Base-by-base conservation (phyloP, 2,888 invertebrate species). In the Dioctria linearis region DNA sequence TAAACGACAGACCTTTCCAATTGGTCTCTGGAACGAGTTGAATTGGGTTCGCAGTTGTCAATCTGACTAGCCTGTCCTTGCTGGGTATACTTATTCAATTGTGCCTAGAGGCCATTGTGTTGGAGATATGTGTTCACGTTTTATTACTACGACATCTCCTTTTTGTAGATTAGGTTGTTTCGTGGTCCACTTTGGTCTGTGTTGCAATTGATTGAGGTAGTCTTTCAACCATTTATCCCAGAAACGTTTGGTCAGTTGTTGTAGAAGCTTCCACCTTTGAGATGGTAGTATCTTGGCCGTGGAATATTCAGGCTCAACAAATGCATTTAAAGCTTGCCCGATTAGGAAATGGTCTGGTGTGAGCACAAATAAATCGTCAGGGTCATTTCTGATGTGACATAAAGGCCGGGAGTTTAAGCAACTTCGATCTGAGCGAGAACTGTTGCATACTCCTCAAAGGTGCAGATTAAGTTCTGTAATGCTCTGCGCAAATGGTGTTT, bases 371-470 rank as follows among this genome's bases (percentile, higher is more conserved):
- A 25, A 25, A 25, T 2, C 25, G 0, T 25, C 25, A 25, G 25
- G 25, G 25, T 25, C 25, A 25, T 25, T 25, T 25, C 25, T 25
- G 25, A 25, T 25, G 25, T 25, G 25, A 25, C 25, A 25, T 25
- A 25, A 25, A 25, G 25, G 25, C 25, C 2, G 25, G 25, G 25
- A 25, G 25, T 25, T 25, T 25, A 25, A 25, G 25, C 25, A 25
- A 25, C 1, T 25, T 25, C 25, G 25, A 25, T 25, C 25, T 25
- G 25, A 25, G 25, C 25, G 25, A 25, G 25, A 25, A 25, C 25
- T 0, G 25, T 25, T 25, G 25, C 25, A 25, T 25, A 25, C 25
- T 87, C 85, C 80, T 85, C 84, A 54, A 82, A 84, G 1, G 84
- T 85, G 8, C 85, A 78, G 9, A 63, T 80, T 11, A 67, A 9